phyloP scores from a whole-genome alignment of 2,113 vertebrate species.

The Zeus faber region DNA sequence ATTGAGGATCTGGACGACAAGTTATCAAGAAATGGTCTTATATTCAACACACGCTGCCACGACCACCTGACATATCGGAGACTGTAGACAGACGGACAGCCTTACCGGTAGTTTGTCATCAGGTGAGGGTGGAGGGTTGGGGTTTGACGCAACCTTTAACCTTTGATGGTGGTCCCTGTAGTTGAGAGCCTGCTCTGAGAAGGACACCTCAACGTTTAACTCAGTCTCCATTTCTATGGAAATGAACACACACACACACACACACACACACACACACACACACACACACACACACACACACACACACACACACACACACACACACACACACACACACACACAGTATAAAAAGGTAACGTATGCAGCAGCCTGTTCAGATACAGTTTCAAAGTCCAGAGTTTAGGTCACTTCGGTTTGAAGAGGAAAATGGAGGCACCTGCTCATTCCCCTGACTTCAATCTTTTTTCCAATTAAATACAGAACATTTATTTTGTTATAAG shows the following conservation, averaged over 20 bases:
- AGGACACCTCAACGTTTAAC: slow-evolving; percentile 89
- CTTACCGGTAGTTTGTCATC: slow-evolving; percentile 85
- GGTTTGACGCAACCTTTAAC: slow-evolving; percentile 53
- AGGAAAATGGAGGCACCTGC: no score
- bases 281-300: neutral
- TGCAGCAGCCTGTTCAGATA: no score
- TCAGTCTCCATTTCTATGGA: slow-evolving; percentile 74
- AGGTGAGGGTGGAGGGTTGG: slow-evolving; percentile 51
- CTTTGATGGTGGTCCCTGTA: slow-evolving; percentile 75
- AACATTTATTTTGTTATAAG: no score
- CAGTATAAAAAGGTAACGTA: no score
- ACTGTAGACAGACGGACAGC: neutral
- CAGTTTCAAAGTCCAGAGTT: neutral
- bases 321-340: neutral
- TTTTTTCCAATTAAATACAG: no score
- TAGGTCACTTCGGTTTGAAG: no score
- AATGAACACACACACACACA: slow-evolving; percentile 10
- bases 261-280: slow-evolving; percentile 29
- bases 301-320: slow-evolving; percentile 6
- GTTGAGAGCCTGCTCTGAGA: slow-evolving; percentile 89
- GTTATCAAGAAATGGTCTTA: neutral
- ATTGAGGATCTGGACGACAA: no score
- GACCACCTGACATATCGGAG: no score
- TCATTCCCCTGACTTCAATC: no score
- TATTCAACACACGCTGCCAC: no score